Conservation (phyloP, 2,888 invertebrate genomes). For the Heteromyza rotundicornis region DNA sequence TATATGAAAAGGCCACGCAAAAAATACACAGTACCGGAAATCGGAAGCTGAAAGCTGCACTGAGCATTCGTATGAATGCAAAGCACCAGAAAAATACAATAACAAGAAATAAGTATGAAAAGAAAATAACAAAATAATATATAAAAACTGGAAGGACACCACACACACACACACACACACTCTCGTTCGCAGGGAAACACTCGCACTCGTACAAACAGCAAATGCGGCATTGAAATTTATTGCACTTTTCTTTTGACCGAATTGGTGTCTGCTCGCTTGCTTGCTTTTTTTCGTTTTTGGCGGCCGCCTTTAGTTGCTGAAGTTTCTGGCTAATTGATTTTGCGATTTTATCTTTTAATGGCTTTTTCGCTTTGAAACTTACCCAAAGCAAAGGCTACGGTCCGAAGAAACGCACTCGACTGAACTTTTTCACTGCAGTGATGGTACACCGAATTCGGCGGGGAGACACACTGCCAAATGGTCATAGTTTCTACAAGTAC, state of each 20-base stretch:
- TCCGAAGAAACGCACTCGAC: no score
- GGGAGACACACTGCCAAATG: no score
- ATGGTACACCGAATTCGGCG: no score
- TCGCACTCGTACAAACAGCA: background rate
- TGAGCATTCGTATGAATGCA: background rate
- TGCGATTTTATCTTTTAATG: constrained; percentile 55
- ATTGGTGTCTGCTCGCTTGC: background rate
- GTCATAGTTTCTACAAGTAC: no score
- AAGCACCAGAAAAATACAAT: background rate
- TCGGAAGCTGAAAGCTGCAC: constrained; percentile 46
- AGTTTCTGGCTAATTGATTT: constrained; percentile 55
- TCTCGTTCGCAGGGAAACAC: background rate
- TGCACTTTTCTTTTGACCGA: background rate
- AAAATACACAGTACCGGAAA: constrained; percentile 48
- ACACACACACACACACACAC: background rate
- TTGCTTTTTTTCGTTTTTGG: background rate
- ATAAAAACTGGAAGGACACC: background rate
- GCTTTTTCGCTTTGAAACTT: constrained; percentile 42
- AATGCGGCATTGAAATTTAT: background rate
- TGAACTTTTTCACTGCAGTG: no score
- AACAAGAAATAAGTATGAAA: no score
- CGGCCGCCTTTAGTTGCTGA: constrained; percentile 31
- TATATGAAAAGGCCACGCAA: background rate
- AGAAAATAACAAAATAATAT: background rate
- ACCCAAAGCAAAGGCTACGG: no score